Evolutionary conservation across 2,113 vertebrate genomes (phyloP).

Genomic region (Seriola aureovittata): DNA sequence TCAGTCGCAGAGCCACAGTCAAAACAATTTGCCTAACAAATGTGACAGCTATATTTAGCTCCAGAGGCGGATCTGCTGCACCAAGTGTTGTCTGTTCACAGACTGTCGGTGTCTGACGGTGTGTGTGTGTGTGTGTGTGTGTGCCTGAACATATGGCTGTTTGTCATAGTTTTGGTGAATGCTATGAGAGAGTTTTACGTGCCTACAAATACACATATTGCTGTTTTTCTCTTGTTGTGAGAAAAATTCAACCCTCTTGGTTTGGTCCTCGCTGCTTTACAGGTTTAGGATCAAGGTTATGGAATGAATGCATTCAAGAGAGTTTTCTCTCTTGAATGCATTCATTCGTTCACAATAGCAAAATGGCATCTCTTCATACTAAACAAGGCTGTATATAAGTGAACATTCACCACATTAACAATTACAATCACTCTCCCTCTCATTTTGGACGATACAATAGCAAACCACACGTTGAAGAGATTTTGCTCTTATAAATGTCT

Average conservation of each 20-base stretch:
- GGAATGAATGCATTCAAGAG: neutral
- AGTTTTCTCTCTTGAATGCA: neutral
- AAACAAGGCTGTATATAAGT: constrained; percentile 12
- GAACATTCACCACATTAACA: neutral
- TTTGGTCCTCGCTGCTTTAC: neutral
- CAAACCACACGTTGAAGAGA: neutral
- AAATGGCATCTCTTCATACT: constrained; percentile 19
- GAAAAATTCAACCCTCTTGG: neutral
- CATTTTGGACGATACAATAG: neutral
- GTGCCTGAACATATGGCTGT: neutral
- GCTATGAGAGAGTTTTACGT: neutral
- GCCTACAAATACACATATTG: neutral
- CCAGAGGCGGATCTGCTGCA: constrained; percentile 32
- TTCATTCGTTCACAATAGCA: neutral
- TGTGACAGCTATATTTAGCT: constrained; percentile 45
- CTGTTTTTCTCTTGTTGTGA: neutral
- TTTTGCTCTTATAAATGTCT: neutral
- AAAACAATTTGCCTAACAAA: constrained; percentile 34
- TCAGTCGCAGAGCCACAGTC: neutral
- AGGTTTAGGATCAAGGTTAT: neutral
- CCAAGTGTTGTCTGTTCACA: constrained; percentile 28
- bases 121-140: neutral
- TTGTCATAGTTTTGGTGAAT: constrained; percentile 8
- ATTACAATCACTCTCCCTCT: neutral
- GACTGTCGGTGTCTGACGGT: neutral